These are phyloP conservation scores for Pheosia gnoma DNA, from an alignment of 2,888 invertebrate species.

Conservation along the genomic window DNA sequence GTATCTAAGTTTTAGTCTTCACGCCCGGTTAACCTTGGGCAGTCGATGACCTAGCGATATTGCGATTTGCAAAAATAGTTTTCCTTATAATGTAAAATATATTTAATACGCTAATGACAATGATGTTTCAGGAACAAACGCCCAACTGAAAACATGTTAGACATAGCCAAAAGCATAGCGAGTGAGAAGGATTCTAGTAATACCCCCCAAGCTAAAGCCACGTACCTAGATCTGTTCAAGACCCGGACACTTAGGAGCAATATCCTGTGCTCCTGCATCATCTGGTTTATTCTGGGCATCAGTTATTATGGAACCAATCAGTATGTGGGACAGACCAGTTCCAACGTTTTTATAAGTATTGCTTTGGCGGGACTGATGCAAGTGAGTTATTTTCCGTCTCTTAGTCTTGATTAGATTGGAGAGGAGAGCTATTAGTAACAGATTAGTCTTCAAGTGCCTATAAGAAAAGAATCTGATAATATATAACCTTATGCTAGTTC, in stretches of 20 bases:
- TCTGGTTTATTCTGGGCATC: slow-evolving; percentile 90
- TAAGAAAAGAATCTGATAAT: too few species aligned
- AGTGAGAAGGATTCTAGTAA: slow-evolving; percentile 66
- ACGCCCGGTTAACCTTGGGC: too few species aligned
- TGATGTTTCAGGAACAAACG: slow-evolving; percentile 64
- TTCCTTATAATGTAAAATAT: too few species aligned
- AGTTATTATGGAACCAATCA: slow-evolving; percentile 92
- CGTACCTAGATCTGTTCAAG: slow-evolving; percentile 85
- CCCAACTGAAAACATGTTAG: slow-evolving; percentile 63
- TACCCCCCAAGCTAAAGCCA: slow-evolving; percentile 58
- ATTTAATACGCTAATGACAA: neutral
- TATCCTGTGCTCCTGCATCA: slow-evolving; percentile 86
- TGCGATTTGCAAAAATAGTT: too few species aligned
- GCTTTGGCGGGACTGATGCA: slow-evolving; percentile 78
- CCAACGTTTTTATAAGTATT: slow-evolving; percentile 90
- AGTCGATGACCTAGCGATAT: too few species aligned
- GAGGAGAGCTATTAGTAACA: too few species aligned
- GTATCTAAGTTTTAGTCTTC: too few species aligned
- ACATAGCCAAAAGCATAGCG: slow-evolving; percentile 42
- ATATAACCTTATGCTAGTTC: too few species aligned
- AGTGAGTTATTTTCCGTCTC: slow-evolving; percentile 34
- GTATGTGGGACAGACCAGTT: slow-evolving; percentile 89
- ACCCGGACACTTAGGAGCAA: slow-evolving; percentile 84
- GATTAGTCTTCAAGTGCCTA: neutral
- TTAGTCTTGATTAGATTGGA: too few species aligned